phyloP scores from a whole-genome alignment of 2,888 invertebrate genomes.

The Eledone cirrhosa region DNA sequence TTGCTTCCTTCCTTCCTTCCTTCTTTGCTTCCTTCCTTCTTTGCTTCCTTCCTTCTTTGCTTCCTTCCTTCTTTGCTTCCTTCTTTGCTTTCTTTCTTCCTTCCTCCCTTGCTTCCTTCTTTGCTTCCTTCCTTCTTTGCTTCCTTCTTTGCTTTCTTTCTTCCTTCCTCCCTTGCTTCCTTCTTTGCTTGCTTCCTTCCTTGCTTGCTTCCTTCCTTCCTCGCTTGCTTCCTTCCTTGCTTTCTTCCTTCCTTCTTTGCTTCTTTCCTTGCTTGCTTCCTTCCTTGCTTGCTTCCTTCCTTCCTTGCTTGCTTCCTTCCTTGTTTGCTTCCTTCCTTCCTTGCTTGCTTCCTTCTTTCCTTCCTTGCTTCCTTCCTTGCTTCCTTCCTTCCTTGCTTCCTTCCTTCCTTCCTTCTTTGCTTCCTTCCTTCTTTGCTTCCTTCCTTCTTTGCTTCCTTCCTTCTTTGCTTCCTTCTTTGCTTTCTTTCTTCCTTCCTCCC shows the following conservation, averaged over 20 bases:
- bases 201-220: neutral
- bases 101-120: neutral
- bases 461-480: neutral
- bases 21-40: neutral
- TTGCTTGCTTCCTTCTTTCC: neutral
- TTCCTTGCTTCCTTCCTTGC: neutral
- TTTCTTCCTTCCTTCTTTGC: neutral
- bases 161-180: neutral
- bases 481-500: neutral
- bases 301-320: neutral
- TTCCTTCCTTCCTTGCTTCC: neutral
- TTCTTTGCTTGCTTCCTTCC: neutral
- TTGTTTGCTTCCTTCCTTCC: neutral
- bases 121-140: neutral
- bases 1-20: neutral
- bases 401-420: neutral
- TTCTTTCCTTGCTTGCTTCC: neutral
- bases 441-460: neutral
- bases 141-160: neutral
- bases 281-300: neutral
- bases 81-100: neutral
- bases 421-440: neutral
- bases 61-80: neutral
- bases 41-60: neutral
- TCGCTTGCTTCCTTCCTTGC: neutral